Evolutionary conservation across 2,888 invertebrate genomes (phyloP), one percentile per base, ranked within the genome.

Genomic region (Chirona hameri): DNA sequence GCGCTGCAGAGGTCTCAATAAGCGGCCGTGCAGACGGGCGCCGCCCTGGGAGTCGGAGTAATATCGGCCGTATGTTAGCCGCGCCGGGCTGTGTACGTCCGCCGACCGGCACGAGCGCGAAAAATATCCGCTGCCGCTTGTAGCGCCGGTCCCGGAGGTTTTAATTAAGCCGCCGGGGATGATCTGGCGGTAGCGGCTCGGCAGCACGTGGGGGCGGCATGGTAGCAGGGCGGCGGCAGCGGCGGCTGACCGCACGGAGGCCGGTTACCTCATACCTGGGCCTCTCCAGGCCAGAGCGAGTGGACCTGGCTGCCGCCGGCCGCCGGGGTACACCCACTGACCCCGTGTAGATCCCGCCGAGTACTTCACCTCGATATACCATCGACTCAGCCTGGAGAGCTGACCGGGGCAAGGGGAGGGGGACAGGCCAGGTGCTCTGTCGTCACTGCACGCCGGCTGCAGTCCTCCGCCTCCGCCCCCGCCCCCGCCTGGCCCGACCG

Each of bases 91-190:
- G 76, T 39, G 27, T 76, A 76, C 27, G 76, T 76, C 76, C 4
- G 24, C 24, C 27, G 46, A 7, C 24, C 76, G 5, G 52, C 76
- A 46, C 76, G 76, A 76, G 39, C 46, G 39, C 46, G 76, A 46
- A 46, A 76, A 76, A 46, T 39, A 24, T 21, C 39, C 46, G 76
- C 46, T 21, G 39, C 9, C 46, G 76, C 39, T 39, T 31, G 39
- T 24, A 72, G 72, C 76, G 39, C 24, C 18, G 39, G 76, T 46
- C 46, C 21, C 76, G 76, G 46, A 76, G 39, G 24, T 76, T 76
- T 76, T 76, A 76, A 76, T 76, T 76, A 76, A 76, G 76, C 39
- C 21, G 39, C 27, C 69, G 69, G n/a, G 76, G 65, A n/a, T 65
- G n/a, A 27, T 65, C 65, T 9, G 24, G 60, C 60, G 60, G 60